Base-by-base conservation (phyloP, 2,888 invertebrate genomes). In the Lepidonotus clava region DNA sequence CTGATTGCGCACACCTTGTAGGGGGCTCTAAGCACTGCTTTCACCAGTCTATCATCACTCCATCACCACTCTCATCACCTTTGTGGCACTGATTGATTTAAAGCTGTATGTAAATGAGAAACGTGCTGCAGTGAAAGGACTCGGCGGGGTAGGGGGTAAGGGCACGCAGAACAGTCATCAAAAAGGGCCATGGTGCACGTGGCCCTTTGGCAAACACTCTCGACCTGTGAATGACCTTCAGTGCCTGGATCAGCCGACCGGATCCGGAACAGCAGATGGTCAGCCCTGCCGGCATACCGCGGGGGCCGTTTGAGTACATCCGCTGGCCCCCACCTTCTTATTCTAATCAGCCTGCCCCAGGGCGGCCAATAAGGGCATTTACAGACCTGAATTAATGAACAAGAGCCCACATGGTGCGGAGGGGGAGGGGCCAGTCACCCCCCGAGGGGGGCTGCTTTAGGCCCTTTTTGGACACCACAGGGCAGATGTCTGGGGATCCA, bases 241-340 rank as follows among this genome's bases (percentile, higher is more conserved):
- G 32, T 46, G 51, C 28, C 28, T 14, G 46, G 80, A 80, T 80
- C 80, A 80, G 51, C 80, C 8, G 46, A 80, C 80, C 80, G 80
- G 80, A 80, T 80, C 80, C 41, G 80, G 80, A 80, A 80, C 80
- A 46, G 46, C 80, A 80, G 80, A 80, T 76, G 76, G 76, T 76
- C 76, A 76, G 38, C 76, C 24, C n/a, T 76, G 18, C 28, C 8
- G 40, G 76, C 76, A 36, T 76, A 28, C 76, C n/a, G n/a, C n/a
- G n/a, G n/a, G n/a, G n/a, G n/a, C n/a, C n/a, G n/a, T n/a, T n/a
- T n/a, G n/a, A n/a, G n/a, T n/a, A n/a, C n/a, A n/a, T n/a, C n/a
- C n/a, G n/a, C n/a, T n/a, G n/a, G n/a, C n/a, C n/a, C n/a, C n/a
- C n/a, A n/a, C n/a, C n/a, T 11, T 71, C 71, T 71, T 14, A 71